phyloP scores from a whole-genome alignment of 2,797 vertebrate species.

The Rhynchonycteris naso region DNA sequence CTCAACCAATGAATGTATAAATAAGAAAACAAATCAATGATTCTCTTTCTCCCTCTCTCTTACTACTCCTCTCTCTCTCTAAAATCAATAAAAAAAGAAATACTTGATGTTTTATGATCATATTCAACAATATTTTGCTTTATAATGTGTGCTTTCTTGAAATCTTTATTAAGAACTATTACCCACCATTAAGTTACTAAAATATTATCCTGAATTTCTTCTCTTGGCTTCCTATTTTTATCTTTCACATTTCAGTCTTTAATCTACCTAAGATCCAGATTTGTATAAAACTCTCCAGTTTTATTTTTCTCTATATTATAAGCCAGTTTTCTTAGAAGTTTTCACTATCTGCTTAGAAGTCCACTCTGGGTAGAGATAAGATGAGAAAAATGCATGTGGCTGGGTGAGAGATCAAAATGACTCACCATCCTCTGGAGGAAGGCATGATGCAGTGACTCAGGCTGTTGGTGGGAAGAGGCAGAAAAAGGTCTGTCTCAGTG shows the following conservation, averaged over 20 bases:
- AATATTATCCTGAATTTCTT: background rate
- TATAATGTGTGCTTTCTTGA: background rate
- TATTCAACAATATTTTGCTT: background rate
- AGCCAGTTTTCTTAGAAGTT: slow-evolving; percentile 28
- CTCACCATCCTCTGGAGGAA: background rate
- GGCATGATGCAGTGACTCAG: background rate
- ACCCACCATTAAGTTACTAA: background rate
- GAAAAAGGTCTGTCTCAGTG: background rate
- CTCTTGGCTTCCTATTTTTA: background rate
- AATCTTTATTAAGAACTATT: background rate
- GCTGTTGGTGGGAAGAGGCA: background rate
- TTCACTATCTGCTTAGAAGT: background rate
- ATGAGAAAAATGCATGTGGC: background rate
- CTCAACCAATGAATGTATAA: no score
- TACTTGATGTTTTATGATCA: background rate
- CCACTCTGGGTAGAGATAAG: background rate
- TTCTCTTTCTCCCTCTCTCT: no score
- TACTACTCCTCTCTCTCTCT: no score
- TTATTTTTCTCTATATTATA: background rate
- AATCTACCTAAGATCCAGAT: background rate
- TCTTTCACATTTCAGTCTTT: background rate
- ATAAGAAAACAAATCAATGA: no score
- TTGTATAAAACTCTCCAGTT: background rate
- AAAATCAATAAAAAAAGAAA: background rate
- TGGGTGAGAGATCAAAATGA: background rate